phyloP scores from a whole-genome alignment of 2,113 vertebrate genomes.

The Rhizomys pruinosus region DNA sequence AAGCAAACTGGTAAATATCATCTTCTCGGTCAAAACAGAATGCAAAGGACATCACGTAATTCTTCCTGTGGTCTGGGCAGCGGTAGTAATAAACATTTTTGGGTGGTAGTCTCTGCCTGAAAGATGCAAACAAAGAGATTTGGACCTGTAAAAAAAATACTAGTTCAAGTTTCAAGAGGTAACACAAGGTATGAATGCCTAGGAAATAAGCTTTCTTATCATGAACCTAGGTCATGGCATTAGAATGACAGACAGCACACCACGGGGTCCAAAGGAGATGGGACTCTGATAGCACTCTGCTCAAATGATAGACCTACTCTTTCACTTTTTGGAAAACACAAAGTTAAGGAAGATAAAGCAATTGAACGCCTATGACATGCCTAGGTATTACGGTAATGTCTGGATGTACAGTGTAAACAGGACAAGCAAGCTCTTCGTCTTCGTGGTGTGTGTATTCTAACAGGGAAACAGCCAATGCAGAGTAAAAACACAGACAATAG shows the following conservation, averaged over 20 bases:
- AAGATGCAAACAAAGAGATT: constrained; percentile 75
- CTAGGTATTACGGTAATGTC: background rate
- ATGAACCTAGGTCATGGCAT: background rate
- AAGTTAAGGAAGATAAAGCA: background rate
- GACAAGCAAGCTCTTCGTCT: background rate
- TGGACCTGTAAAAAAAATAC: background rate
- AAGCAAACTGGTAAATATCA: constrained; percentile 96
- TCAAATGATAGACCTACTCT: background rate
- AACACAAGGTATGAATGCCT: background rate
- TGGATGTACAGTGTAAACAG: background rate
- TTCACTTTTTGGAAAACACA: background rate
- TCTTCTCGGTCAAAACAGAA: constrained; percentile 98
- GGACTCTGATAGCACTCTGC: background rate
- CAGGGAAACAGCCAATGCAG: background rate
- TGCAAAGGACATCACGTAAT: constrained; percentile 99
- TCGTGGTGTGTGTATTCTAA: background rate
- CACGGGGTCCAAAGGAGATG: background rate
- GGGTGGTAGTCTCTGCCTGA: constrained; percentile 95
- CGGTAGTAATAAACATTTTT: constrained; percentile 99
- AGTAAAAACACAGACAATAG: background rate
- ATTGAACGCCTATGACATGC: background rate
- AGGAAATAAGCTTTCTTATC: constrained; percentile 14
- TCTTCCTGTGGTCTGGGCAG: constrained; percentile 96
- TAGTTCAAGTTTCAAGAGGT: constrained; percentile 13
- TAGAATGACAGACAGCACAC: background rate